A percentile compares a stretch with the other conserved stretches of the same genome.
phyloP scores from a whole-genome alignment of 2,797 vertebrate species.

The Gambusia yucatana region DNA sequence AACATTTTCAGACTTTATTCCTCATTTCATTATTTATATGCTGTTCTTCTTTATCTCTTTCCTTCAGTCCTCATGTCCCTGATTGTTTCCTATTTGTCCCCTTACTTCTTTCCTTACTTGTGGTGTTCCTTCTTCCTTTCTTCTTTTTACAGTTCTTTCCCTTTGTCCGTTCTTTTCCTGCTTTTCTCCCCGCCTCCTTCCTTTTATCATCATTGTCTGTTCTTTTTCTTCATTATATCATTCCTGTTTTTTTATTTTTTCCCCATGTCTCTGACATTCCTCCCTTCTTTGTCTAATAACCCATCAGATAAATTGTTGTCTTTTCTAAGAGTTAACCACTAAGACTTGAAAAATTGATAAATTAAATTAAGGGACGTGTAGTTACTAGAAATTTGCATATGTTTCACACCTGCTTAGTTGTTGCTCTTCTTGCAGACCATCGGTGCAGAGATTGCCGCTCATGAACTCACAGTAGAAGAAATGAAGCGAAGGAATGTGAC shows the following conservation, averaged over 20 bases:
- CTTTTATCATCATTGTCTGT: neutral
- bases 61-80: neutral
- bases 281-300: neutral
- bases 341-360: neutral
- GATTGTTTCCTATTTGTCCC: neutral
- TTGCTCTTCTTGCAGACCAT: constrained; percentile 82
- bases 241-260: neutral
- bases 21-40: neutral
- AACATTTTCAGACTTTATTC: neutral
- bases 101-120: neutral
- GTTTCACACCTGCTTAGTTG: neutral
- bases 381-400: neutral
- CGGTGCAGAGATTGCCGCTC: constrained; percentile 91
- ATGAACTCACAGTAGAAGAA: constrained; percentile 92
- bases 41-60: neutral
- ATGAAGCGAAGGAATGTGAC: constrained; percentile 85
- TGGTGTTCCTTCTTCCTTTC: neutral
- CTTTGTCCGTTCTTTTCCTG: neutral
- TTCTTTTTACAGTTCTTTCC: neutral
- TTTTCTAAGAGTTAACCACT: neutral
- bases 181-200: neutral
- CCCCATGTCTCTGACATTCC: neutral
- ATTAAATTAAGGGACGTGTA: neutral
- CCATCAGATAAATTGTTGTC: neutral
- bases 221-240: neutral